Evolutionary conservation across 2,797 vertebrate genomes (phyloP).

Genomic region (Sciurus vulgaris): DNA sequence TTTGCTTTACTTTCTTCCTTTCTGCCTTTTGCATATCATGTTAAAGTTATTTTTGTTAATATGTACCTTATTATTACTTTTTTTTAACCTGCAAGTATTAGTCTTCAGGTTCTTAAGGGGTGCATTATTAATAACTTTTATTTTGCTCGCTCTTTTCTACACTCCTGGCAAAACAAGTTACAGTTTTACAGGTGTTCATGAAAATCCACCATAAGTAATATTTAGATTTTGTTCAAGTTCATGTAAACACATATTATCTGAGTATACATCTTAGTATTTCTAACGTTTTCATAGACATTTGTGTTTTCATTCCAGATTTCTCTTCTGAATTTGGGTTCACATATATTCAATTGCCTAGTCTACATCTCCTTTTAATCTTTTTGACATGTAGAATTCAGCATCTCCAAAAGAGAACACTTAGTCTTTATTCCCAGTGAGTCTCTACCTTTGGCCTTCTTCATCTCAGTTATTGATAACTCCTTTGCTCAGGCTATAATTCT

Average conservation of each 20-base stretch:
- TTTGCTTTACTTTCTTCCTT: constrained; percentile 1
- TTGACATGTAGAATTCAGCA: background rate
- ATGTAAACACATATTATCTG: background rate
- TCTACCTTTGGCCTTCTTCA: background rate
- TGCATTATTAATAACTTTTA: constrained; percentile 47
- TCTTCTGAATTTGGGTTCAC: constrained; percentile 33
- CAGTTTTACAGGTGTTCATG: background rate
- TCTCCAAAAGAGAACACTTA: background rate
- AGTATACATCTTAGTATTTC: constrained; percentile 4
- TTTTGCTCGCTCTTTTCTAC: background rate
- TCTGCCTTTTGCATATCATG: constrained; percentile 7
- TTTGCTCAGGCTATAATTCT: background rate
- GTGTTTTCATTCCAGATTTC: background rate
- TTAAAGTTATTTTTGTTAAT: constrained; percentile 34
- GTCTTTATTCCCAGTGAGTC: constrained; percentile 1
- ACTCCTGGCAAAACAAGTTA: constrained; percentile 27
- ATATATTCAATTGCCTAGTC: background rate
- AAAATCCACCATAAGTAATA: constrained; percentile 39
- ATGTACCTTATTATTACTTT: background rate
- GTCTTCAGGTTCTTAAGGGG: constrained; percentile 5
- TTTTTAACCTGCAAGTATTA: constrained; percentile 4
- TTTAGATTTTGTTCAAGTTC: constrained; percentile 42
- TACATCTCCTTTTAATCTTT: background rate
- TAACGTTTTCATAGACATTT: constrained; percentile 28
- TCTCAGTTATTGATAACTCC: background rate